Base-by-base conservation (phyloP, 2,888 invertebrate genomes). In the Bellardia bayeri region DNA sequence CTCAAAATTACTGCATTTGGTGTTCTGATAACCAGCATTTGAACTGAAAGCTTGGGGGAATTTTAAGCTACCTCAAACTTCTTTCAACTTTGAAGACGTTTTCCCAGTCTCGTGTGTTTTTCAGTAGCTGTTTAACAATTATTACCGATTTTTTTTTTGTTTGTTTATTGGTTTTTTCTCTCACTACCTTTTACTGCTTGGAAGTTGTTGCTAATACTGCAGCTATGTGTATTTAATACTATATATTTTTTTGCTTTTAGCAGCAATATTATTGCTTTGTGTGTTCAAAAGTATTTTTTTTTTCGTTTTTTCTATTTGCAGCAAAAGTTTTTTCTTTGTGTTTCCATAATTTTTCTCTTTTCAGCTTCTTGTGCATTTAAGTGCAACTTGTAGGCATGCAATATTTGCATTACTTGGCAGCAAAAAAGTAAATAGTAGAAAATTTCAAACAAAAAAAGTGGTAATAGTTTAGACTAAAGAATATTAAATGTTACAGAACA, bases 361-460 rank as follows among this genome's bases (percentile, higher is more conserved):
- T 88, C 89, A 90, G 89, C 90, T 91, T 86, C 74, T 88, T 91
- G 91, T 89, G 90, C 91, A 91, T 89, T 91, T 91, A 89, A 91
- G 91, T 91, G 92, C 91, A 91, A 90, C 91, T 91, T 84, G 82
- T 89, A 87, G 90, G 89, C 91, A 91, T 92, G 91, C 91, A 90
- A 91, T 84, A 86, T 87, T 88, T 85, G 76, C 79, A 63, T 82
- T 83, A 76, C 33, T 54, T 30, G 23, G 40, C 9, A 71, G 6
- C 49, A 3, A 45, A 64, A 6, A 37, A 63, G 14, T 16, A 16
- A 66, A 56, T 14, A 54, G 5, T 23, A 68, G 23, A 30, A 30
- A 72, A 72, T n/a, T 33, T n/a, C 4, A 49, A 45, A 68, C n/a
- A 56, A 56, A 56, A 56, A 23, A 56, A 9, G 0, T 8, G 30